These are phyloP conservation scores for Cotesia vestalis DNA, from an alignment of 1,140 invertebrate species.

Conservation along the genomic window DNA sequence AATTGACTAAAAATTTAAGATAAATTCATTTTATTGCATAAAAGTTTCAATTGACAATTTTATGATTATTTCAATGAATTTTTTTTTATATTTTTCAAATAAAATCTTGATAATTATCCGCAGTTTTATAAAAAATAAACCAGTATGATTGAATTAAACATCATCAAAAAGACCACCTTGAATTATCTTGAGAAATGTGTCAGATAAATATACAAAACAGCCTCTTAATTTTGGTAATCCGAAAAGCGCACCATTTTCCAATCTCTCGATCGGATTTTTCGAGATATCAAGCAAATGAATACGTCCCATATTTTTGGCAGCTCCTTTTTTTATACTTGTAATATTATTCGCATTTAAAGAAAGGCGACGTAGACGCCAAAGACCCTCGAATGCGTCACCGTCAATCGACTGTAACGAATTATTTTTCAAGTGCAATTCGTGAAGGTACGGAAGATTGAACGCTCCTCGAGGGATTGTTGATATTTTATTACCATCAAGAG, in stretches of 20 bases:
- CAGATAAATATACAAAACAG: conserved; percentile 38
- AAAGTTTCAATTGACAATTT: too few relatives aligned
- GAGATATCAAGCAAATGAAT: conserved; percentile 44
- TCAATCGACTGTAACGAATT: conserved; percentile 45
- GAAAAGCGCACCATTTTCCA: conserved; percentile 48
- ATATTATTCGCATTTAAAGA: conserved; percentile 44
- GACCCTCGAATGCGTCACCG: conserved; percentile 43
- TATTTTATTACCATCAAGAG: conserved; percentile 46
- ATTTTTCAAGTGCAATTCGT: conserved; percentile 42
- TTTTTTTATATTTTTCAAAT: too few relatives aligned
- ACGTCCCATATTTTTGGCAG: conserved; percentile 43
- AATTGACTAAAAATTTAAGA: too few relatives aligned
- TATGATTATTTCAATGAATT: too few relatives aligned
- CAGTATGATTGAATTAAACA: conserved; percentile 20
- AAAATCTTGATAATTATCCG: too few relatives aligned
- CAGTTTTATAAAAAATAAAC: too few relatives aligned
- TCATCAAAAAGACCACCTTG: conserved; percentile 51
- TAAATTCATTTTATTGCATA: too few relatives aligned
- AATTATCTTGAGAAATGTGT: conserved; percentile 41
- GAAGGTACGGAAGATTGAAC: conserved; percentile 43
- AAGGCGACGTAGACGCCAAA: conserved; percentile 40
- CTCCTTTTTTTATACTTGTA: conserved; percentile 39
- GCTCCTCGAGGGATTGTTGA: conserved; percentile 37
- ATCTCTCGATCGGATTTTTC: conserved; percentile 44
- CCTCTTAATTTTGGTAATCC: conserved; percentile 41